These are phyloP conservation scores for Holothuria scabra DNA, from an alignment of 53 echinoderm and acorn worm genomes.

Conservation along the genomic window DNA sequence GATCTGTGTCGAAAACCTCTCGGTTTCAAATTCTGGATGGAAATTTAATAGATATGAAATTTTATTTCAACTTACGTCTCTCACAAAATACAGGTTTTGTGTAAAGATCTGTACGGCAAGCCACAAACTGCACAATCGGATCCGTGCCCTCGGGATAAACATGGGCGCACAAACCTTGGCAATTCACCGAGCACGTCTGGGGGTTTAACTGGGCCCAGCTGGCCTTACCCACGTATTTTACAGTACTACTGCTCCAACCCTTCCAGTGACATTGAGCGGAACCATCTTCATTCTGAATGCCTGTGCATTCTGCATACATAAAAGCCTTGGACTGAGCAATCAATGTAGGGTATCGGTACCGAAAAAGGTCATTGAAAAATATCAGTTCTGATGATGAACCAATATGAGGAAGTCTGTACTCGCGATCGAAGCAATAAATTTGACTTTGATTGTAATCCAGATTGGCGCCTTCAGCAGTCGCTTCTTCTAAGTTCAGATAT, in stretches of 20 bases:
- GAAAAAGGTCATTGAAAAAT: background rate
- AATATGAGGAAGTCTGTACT: conserved; percentile 33
- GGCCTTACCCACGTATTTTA: background rate
- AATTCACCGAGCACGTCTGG: background rate
- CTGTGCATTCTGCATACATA: conserved; percentile 1
- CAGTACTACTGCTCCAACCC: conserved; percentile 12
- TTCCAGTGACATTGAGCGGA: conserved; percentile 15
- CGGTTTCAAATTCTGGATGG: too few relatives aligned
- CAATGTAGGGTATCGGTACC: background rate
- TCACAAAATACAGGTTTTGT: conserved; percentile 16
- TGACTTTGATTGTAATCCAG: background rate
- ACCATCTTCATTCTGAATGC: background rate
- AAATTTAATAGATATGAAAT: too few relatives aligned
- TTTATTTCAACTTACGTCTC: conserved; percentile 6
- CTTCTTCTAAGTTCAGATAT: background rate
- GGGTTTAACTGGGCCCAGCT: background rate
- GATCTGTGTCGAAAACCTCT: too few relatives aligned
- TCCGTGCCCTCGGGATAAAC: background rate
- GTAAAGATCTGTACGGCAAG: background rate
- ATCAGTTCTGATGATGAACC: background rate
- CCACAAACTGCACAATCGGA: background rate
- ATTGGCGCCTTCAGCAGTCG: background rate
- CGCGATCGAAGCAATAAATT: background rate
- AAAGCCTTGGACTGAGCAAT: background rate
- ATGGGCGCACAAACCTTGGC: background rate